These are phyloP conservation scores for Teleopsis dalmanni DNA, from an alignment of 1,140 invertebrate genomes.

Conservation along the genomic window DNA sequence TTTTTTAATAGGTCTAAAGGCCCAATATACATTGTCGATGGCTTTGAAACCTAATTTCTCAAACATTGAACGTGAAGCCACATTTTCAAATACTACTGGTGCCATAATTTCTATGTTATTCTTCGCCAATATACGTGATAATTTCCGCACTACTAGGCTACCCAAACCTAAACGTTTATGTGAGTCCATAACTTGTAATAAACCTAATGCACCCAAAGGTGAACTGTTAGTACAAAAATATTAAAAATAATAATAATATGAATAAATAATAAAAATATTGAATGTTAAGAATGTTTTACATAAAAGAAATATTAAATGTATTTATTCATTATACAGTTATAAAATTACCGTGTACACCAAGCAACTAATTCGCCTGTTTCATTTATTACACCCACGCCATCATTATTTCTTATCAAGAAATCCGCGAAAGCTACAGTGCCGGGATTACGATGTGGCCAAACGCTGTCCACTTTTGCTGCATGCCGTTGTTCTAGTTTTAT, in stretches of 20 bases:
- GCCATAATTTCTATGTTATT: slow-evolving; percentile 26
- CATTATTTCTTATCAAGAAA: slow-evolving; percentile 19
- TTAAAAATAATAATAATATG: not conserved
- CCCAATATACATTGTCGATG: slow-evolving; percentile 25
- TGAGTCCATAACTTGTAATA: slow-evolving; percentile 29
- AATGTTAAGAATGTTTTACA: too few relatives aligned
- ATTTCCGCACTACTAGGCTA: slow-evolving; percentile 22
- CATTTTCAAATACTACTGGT: slow-evolving; percentile 24
- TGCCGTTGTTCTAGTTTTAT: slow-evolving; percentile 12
- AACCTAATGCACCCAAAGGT: slow-evolving; percentile 26
- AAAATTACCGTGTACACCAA: slow-evolving; percentile 28
- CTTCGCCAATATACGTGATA: slow-evolving; percentile 24
- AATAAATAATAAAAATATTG: too few relatives aligned
- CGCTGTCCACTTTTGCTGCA: slow-evolving; percentile 22
- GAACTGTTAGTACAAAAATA: slow-evolving; percentile 13
- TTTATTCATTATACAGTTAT: too few relatives aligned
- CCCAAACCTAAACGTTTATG: slow-evolving; percentile 34
- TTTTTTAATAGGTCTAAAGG: not conserved
- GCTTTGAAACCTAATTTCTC: slow-evolving; percentile 30
- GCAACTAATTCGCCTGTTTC: slow-evolving; percentile 23
- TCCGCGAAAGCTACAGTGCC: slow-evolving; percentile 22
- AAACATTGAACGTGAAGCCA: slow-evolving; percentile 31
- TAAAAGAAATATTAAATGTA: too few relatives aligned
- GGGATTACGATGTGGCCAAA: slow-evolving; percentile 30
- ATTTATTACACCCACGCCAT: slow-evolving; percentile 27